Evolutionary conservation across 2,113 vertebrate genomes (phyloP).

Genomic region (Tragelaphus strepsiceros): DNA sequence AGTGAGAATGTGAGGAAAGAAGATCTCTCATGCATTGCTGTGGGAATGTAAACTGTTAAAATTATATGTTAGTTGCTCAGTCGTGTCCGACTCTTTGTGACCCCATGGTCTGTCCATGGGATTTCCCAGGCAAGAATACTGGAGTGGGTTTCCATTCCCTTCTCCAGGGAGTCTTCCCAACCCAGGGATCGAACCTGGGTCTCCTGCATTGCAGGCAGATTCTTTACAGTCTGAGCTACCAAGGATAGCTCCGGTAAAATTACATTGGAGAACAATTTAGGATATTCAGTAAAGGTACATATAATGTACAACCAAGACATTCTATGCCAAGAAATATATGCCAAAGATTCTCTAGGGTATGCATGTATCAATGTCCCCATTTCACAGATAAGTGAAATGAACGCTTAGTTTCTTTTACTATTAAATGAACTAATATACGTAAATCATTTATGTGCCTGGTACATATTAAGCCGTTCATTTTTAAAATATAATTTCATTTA

Average conservation of each 20-base stretch:
- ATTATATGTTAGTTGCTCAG: neutral
- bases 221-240: neutral
- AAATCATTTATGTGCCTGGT: neutral
- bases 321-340: neutral
- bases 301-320: neutral
- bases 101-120: neutral
- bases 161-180: neutral
- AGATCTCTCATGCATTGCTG: neutral
- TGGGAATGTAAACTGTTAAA: neutral
- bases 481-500: neutral
- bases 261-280: neutral
- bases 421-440: neutral
- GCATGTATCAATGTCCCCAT: neutral
- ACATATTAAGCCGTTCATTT: neutral
- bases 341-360: neutral
- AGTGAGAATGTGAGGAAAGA: neutral
- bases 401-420: neutral
- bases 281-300: neutral
- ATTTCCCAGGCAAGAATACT: neutral
- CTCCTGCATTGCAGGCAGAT: neutral
- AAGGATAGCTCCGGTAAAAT: neutral
- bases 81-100: neutral
- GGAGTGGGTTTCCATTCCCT: neutral
- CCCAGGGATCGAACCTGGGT: rapidly evolving
- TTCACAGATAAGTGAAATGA: neutral